phyloP scores from a whole-genome alignment of 2,888 invertebrate genomes.

The Mimachlamys varia region DNA sequence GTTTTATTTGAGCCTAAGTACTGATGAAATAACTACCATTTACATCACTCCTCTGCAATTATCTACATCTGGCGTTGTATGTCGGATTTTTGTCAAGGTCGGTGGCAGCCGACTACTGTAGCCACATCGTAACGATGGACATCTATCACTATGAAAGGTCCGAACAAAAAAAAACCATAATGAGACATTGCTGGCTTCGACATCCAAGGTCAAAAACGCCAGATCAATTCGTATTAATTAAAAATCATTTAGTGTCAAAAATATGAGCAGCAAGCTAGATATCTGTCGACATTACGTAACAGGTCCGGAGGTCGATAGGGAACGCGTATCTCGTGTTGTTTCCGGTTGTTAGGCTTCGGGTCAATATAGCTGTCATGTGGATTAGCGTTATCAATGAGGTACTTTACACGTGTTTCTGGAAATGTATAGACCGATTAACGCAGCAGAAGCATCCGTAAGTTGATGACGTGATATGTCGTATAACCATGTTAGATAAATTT shows the following conservation, averaged over 20 bases:
- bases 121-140: neutral
- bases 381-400: neutral
- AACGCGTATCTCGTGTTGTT: neutral
- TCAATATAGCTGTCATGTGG: constrained; percentile 3
- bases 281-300: neutral
- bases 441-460: neutral
- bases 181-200: neutral
- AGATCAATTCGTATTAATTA: neutral
- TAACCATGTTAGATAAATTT: neutral
- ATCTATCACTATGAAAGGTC: neutral
- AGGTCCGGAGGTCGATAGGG: neutral
- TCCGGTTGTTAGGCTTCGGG: constrained; percentile 5
- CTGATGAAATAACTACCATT: constrained; percentile 5
- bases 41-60: neutral
- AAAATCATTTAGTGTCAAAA: constrained; percentile 25
- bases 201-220: neutral
- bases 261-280: neutral
- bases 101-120: neutral
- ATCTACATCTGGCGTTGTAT: neutral
- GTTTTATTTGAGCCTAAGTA: constrained; percentile 10
- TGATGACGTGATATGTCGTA: neutral
- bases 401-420: constrained; percentile 5
- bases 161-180: neutral
- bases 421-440: neutral
- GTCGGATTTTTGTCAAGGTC: neutral